A percentile compares a stretch with the other conserved stretches of the same genome.
phyloP scores from a whole-genome alignment of 2,888 invertebrate genomes.

The Aradus depressus region DNA sequence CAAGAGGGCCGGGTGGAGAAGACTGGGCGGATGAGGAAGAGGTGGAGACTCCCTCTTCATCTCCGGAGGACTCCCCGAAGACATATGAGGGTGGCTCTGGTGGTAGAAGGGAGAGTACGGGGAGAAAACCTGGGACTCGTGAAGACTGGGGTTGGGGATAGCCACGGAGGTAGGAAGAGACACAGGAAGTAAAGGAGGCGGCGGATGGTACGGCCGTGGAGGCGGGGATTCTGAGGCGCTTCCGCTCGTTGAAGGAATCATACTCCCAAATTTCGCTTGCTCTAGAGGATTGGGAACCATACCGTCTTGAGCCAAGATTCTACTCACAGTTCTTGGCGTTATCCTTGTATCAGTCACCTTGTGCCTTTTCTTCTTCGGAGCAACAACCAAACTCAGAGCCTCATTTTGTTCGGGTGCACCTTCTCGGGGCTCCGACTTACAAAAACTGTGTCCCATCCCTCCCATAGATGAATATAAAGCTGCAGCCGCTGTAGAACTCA shows the following conservation, averaged over 20 bases:
- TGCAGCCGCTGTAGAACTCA: conserved; percentile 43
- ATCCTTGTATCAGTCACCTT: conserved; percentile 90
- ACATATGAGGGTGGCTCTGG: conserved; percentile 37
- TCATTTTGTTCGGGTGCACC: conserved; percentile 75
- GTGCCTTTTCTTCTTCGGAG: conserved; percentile 91
- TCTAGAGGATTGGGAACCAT: conserved; percentile 44
- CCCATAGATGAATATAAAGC: conserved; percentile 49
- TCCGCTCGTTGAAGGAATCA: conserved; percentile 28
- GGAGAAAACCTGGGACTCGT: conserved; percentile 87
- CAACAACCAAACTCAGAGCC: conserved; percentile 86
- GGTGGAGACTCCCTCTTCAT: conserved; percentile 69
- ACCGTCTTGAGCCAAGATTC: conserved; percentile 72
- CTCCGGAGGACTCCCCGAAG: conserved; percentile 45
- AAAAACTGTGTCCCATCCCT: conserved; percentile 43
- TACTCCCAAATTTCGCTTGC: conserved; percentile 24
- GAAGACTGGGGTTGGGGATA: conserved; percentile 89
- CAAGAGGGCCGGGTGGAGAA: conserved; percentile 73
- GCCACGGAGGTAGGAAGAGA: conserved; percentile 91
- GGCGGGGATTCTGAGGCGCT: conserved; percentile 38
- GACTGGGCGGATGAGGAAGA: conserved; percentile 65
- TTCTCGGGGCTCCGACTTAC: conserved; percentile 45
- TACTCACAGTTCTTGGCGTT: conserved; percentile 78
- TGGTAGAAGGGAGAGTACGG: conserved; percentile 81
- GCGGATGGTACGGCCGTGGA: conserved; percentile 60
- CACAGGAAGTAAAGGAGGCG: conserved; percentile 73